Percentiles rank a stretch among this genome's conserved stretches.
Evolutionary conservation across 2,113 vertebrate species (phyloP).

Genomic region (Ibidorhyncha struthersii): DNA sequence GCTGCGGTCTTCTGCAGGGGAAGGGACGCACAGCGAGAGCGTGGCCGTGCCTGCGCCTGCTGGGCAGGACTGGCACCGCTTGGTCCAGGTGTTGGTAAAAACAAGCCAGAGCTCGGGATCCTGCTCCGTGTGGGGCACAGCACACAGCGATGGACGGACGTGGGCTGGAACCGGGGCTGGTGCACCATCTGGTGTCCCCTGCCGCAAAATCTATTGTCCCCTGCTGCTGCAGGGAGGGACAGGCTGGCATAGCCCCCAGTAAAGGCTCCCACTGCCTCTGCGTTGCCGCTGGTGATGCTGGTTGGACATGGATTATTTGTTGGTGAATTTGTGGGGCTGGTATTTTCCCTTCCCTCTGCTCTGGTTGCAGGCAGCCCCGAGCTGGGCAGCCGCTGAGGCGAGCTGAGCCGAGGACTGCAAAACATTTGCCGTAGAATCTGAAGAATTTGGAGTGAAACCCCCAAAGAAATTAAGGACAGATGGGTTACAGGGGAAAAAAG

Average conservation of each 20-base stretch:
- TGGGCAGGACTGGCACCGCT: rapidly evolving
- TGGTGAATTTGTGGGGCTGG: background rate
- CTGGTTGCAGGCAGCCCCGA: background rate
- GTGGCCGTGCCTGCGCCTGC: too few species aligned
- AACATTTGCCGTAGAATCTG: constrained; percentile 56
- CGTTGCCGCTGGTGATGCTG: background rate
- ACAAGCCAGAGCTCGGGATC: rapidly evolving
- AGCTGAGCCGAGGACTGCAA: background rate
- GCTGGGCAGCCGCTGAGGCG: background rate
- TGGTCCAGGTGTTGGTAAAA: rapidly evolving
- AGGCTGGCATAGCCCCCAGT: background rate
- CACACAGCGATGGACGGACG: rapidly evolving
- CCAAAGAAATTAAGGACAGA: constrained; percentile 71
- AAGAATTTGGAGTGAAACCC: constrained; percentile 66
- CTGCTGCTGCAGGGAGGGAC: background rate
- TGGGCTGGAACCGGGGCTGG: rapidly evolving
- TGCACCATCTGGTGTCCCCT: background rate
- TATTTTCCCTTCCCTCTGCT: background rate
- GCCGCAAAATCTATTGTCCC: background rate
- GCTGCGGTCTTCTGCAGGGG: background rate
- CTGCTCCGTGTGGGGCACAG: background rate
- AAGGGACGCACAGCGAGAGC: background rate
- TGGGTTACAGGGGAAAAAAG: background rate
- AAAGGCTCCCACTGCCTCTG: background rate
- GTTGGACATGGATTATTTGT: rapidly evolving